Conservation (phyloP, 2,888 invertebrate genomes). For the Pristionchus fissidentatus region DNA sequence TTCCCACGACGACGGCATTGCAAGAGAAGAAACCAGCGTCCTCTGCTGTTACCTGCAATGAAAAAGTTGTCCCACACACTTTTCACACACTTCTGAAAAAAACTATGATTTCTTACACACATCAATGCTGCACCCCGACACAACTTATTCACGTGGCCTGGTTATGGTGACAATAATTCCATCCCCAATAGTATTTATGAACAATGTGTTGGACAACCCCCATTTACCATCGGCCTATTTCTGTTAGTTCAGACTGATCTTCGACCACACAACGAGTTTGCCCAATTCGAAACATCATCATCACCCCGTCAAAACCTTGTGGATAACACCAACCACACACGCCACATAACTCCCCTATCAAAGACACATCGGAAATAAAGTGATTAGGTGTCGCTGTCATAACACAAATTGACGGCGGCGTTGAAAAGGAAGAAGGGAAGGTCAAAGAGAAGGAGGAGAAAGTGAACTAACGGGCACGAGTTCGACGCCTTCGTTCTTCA, state of each 20-base stretch:
- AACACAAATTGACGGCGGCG: background rate
- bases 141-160: too few relatives aligned
- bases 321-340: too few relatives aligned
- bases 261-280: too few relatives aligned
- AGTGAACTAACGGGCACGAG: conserved; percentile 55
- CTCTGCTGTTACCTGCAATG: conserved; percentile 61
- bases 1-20: conserved; percentile 73
- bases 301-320: too few relatives aligned
- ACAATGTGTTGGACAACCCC: background rate
- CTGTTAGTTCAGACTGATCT: too few relatives aligned
- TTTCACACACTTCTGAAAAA: background rate
- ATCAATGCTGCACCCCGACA: too few relatives aligned
- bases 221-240: background rate
- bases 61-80: background rate
- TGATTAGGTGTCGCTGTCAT: background rate
- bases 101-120: too few relatives aligned
- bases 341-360: too few relatives aligned
- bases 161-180: too few relatives aligned
- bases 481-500: conserved; percentile 67
- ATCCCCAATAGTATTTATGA: too few relatives aligned
- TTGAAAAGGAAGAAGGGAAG: background rate
- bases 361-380: too few relatives aligned
- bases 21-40: conserved; percentile 74
- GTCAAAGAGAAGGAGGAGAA: background rate
- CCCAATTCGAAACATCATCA: too few relatives aligned